Percentiles rank a stretch among this genome's conserved stretches.
phyloP scores from a whole-genome alignment of 2,113 vertebrate genomes.

The Turnix velox region DNA sequence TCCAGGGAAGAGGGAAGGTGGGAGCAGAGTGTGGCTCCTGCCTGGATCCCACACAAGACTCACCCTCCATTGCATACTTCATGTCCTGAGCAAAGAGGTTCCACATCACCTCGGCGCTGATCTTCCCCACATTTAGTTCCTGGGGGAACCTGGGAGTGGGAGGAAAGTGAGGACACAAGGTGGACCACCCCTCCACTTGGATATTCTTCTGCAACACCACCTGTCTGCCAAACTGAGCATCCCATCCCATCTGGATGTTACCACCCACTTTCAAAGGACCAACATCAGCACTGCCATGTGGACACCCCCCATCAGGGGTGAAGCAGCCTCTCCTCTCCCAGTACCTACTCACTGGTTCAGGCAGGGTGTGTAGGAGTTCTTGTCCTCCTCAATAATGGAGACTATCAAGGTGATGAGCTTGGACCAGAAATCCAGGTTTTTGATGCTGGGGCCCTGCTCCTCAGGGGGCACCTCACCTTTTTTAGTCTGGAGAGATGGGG shows the following conservation, averaged over 20 bases:
- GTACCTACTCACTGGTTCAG: conserved; percentile 90
- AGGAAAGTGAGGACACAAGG: background rate
- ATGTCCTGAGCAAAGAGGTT: conserved; percentile 98
- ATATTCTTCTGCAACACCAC: background rate
- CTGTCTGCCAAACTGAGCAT: no score
- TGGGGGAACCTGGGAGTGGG: conserved; percentile 81
- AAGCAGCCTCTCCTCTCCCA: background rate
- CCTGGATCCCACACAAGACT: conserved; percentile 7
- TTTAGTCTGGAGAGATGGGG: conserved; percentile 76
- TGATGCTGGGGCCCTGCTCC: conserved; percentile 97
- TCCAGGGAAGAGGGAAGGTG: background rate
- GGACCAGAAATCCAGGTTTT: conserved; percentile 99
- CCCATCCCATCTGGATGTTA: background rate
- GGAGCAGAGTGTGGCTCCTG: background rate
- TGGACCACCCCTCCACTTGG: background rate
- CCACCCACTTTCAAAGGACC: background rate
- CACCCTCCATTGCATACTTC: conserved; percentile 99
- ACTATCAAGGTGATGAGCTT: conserved; percentile 98
- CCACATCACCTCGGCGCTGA: conserved; percentile 99
- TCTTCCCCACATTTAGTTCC: conserved; percentile 96
- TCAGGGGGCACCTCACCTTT: conserved; percentile 92
- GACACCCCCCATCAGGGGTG: fast-evolving
- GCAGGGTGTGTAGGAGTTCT: conserved; percentile 97
- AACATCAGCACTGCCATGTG: fast-evolving
- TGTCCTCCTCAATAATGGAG: conserved; percentile 98